Conservation (phyloP, 2,797 vertebrate species). For the Petrocephalus schoutedeni region DNA sequence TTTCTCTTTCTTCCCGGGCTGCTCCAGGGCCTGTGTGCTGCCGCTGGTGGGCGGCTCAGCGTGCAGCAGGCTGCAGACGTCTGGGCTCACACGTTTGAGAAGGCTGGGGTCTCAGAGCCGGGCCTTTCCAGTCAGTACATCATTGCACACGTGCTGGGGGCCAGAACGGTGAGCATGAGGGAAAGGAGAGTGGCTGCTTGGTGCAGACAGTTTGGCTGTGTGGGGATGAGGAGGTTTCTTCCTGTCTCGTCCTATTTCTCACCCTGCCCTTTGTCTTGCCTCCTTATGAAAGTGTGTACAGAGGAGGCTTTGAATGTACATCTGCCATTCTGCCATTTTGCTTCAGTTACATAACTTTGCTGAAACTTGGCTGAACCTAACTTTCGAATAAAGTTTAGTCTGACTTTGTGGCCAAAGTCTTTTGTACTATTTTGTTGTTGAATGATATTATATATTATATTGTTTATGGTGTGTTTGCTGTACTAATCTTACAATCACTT, state of each 20-base stretch:
- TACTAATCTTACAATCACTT: background rate
- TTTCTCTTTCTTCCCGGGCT: background rate
- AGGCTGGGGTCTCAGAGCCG: slow-evolving; percentile 73
- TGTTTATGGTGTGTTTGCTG: background rate
- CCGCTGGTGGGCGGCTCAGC: slow-evolving; percentile 36
- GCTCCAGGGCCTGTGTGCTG: slow-evolving; percentile 37
- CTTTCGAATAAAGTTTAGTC: background rate
- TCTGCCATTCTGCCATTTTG: background rate
- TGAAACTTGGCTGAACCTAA: background rate
- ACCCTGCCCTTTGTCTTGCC: background rate
- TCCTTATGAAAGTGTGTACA: background rate
- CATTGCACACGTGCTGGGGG: slow-evolving; percentile 84
- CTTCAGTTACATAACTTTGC: background rate
- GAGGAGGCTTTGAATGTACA: background rate
- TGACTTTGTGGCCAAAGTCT: background rate
- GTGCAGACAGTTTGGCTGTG: background rate
- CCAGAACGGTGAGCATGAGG: slow-evolving; percentile 75
- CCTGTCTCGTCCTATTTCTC: slow-evolving; percentile 28
- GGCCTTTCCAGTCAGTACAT: slow-evolving; percentile 78
- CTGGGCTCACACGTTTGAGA: slow-evolving; percentile 72
- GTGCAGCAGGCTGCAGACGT: slow-evolving; percentile 51
- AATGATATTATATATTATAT: background rate
- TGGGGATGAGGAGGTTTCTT: slow-evolving; percentile 9
- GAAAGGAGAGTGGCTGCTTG: background rate
- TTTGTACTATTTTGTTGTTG: background rate